These are phyloP conservation scores for Melieria omissa DNA, from an alignment of 2,888 invertebrate genomes.

Conservation along the genomic window DNA sequence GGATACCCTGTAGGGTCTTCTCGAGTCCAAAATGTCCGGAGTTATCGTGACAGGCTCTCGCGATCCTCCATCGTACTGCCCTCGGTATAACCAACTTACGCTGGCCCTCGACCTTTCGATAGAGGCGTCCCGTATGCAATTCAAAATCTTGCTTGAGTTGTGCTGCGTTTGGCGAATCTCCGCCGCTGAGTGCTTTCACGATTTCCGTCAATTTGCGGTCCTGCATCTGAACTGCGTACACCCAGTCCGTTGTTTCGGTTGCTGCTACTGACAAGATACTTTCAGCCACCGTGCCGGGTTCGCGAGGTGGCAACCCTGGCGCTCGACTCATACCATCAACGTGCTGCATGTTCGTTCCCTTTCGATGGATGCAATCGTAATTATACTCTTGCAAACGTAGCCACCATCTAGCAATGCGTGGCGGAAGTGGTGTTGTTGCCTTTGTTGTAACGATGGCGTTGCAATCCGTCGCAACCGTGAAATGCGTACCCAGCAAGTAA, in stretches of 20 bases:
- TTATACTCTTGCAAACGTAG: slow-evolving; percentile 17
- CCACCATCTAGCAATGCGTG: slow-evolving; percentile 29
- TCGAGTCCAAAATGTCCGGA: slow-evolving; percentile 24
- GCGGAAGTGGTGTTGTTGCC: slow-evolving; percentile 23
- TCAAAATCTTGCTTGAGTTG: not conserved
- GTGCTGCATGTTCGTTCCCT: too few species aligned
- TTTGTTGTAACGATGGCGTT: slow-evolving; percentile 35
- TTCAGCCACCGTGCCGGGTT: not conserved
- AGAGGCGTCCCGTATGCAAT: not conserved
- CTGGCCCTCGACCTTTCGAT: not conserved
- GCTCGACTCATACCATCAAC: too few species aligned
- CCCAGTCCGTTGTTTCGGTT: not conserved
- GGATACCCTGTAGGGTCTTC: slow-evolving; percentile 23
- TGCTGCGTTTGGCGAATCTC: not conserved
- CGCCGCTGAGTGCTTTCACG: not conserved
- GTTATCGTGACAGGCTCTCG: slow-evolving; percentile 11
- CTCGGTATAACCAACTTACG: slow-evolving; percentile 35
- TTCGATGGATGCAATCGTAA: not conserved
- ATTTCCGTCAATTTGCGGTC: not conserved
- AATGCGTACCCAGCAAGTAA: slow-evolving; percentile 34
- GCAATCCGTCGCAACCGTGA: slow-evolving; percentile 28
- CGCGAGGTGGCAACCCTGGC: too few species aligned
- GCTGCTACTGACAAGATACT: not conserved
- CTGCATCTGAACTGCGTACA: not conserved
- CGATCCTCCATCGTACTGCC: slow-evolving; percentile 26